These are phyloP conservation scores for Oopsacas minuta DNA, from an alignment of 37 sponge, comb jelly and placozoan species.

Conservation along the genomic window DNA sequence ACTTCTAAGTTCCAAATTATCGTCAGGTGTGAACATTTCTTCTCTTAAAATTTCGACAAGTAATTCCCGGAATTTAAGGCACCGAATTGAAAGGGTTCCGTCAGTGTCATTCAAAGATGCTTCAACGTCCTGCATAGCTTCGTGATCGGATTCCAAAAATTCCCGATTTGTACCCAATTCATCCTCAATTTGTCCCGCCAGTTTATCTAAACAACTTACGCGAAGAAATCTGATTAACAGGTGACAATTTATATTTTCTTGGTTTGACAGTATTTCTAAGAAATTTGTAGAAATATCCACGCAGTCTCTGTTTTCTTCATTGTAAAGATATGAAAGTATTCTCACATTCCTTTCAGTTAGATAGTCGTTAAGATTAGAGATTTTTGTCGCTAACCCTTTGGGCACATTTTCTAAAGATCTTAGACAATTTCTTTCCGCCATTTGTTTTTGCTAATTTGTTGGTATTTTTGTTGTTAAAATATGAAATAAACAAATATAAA, in stretches of 20 bases:
- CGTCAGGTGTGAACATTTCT: neutral
- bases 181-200: neutral
- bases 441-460: too few relatives aligned
- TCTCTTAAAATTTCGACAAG: neutral
- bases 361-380: neutral
- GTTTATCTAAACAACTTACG: neutral
- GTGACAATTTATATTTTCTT: neutral
- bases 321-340: neutral
- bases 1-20: neutral
- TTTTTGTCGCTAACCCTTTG: neutral
- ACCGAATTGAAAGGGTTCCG: neutral
- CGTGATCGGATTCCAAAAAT: neutral
- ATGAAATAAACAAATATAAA: too few relatives aligned
- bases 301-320: neutral
- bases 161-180: neutral
- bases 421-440: too few relatives aligned
- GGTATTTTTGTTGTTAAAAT: too few relatives aligned
- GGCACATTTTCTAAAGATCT: neutral
- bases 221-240: neutral
- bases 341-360: neutral
- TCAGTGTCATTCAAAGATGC: neutral
- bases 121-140: neutral
- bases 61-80: neutral
- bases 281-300: neutral
- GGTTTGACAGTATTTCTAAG: neutral